A percentile compares a stretch with the other conserved stretches of the same genome.
Evolutionary conservation across 2,888 invertebrate species (phyloP).

Genomic region (Furcula furcula): DNA sequence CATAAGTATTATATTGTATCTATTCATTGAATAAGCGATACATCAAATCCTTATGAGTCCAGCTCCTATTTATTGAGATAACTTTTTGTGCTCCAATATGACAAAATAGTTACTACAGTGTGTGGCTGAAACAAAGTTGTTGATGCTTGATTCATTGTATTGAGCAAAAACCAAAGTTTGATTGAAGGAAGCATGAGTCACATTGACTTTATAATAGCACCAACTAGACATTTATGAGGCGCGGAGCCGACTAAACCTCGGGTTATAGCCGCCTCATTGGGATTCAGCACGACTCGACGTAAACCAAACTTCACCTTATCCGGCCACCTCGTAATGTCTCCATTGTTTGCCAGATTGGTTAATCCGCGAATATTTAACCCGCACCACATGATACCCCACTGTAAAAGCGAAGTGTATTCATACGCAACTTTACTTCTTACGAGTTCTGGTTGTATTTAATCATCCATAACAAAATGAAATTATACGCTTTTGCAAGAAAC

Average conservation of each 20-base stretch:
- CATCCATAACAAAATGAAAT: slow-evolving; percentile 27
- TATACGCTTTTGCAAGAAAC: slow-evolving; percentile 31
- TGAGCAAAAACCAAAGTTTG: slow-evolving; percentile 39
- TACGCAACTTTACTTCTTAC: not conserved
- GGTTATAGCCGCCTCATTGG: slow-evolving; percentile 57
- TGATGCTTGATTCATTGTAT: slow-evolving; percentile 20
- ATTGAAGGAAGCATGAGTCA: slow-evolving; percentile 59
- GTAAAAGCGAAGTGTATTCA: slow-evolving; percentile 1
- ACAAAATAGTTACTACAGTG: not conserved
- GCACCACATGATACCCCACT: slow-evolving; percentile 22
- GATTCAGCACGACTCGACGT: slow-evolving; percentile 66
- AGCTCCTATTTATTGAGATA: too few species aligned
- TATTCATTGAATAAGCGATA: slow-evolving; percentile 12
- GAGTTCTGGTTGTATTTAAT: slow-evolving; percentile 13
- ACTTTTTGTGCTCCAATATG: too few species aligned
- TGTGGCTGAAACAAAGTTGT: slow-evolving; percentile 8
- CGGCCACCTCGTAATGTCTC: slow-evolving; percentile 70
- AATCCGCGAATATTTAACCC: slow-evolving; percentile 47
- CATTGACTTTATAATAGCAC: slow-evolving; percentile 40
- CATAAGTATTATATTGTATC: slow-evolving; percentile 21
- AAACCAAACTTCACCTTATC: slow-evolving; percentile 68
- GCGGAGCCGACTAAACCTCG: slow-evolving; percentile 26
- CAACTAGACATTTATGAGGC: slow-evolving; percentile 49
- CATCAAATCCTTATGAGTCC: not conserved
- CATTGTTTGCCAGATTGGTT: slow-evolving; percentile 69